Conservation (phyloP, 2,797 vertebrate species). For the Percopsis omiscomaycus region DNA sequence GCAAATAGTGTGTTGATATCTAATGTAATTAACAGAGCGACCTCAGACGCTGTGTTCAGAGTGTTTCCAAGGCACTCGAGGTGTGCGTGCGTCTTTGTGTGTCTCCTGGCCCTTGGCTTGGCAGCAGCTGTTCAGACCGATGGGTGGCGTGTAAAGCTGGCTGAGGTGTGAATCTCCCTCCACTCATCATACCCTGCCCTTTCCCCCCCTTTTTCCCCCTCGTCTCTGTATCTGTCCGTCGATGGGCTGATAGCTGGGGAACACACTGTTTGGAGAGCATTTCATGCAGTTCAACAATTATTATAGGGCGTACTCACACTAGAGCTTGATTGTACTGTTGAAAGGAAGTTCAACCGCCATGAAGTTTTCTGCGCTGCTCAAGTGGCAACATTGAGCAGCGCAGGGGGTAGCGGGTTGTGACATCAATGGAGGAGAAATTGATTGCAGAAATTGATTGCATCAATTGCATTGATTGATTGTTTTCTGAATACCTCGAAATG, state of each 20-base stretch:
- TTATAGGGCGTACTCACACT: too few species aligned
- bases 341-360: too few species aligned
- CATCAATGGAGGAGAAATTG: too few species aligned
- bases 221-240: slow-evolving; percentile 40
- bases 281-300: too few species aligned
- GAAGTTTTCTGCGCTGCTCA: too few species aligned
- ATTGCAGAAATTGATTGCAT: too few species aligned
- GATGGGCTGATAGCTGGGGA: background rate
- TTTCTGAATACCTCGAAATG: too few species aligned
- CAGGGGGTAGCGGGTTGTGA: too few species aligned
- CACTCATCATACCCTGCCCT: slow-evolving; percentile 24
- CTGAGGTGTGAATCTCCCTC: slow-evolving; percentile 42
- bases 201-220: slow-evolving; percentile 53
- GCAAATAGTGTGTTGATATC: slow-evolving; percentile 48
- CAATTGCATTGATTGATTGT: too few species aligned
- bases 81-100: background rate
- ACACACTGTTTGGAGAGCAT: too few species aligned
- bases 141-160: slow-evolving; percentile 21
- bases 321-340: too few species aligned
- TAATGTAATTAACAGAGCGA: slow-evolving; percentile 41
- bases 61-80: background rate
- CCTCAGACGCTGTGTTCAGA: slow-evolving; percentile 21
- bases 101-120: background rate
- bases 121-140: slow-evolving; percentile 29
- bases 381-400: too few species aligned